Percentiles rank a stretch among this genome's conserved stretches.
phyloP scores from a whole-genome alignment of 2,888 invertebrate species.

The Drosophila aldrichi region DNA sequence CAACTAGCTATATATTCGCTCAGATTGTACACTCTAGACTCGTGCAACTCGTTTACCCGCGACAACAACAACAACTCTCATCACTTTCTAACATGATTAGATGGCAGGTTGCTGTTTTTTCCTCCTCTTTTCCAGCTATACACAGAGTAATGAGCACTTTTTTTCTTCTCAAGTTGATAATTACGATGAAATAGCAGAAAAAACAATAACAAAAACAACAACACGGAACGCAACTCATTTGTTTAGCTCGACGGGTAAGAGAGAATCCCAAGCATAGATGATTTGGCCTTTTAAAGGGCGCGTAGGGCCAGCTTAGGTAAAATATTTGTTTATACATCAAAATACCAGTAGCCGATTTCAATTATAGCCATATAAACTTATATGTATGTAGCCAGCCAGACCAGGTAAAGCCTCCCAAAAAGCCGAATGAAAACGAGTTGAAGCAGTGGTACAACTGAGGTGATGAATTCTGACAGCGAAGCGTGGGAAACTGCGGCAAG shows the following conservation, averaged over 20 bases:
- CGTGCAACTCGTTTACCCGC: constrained; percentile 55
- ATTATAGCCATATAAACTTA: constrained; percentile 47
- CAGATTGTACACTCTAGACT: constrained; percentile 19
- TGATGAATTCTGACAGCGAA: constrained; percentile 67
- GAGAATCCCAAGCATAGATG: constrained; percentile 43
- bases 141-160: constrained; percentile 67
- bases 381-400: not conserved
- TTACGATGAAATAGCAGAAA: constrained; percentile 76
- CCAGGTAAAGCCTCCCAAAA: constrained; percentile 26
- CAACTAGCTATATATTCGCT: constrained; percentile 19
- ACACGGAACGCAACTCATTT: constrained; percentile 58
- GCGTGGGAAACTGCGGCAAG: constrained; percentile 59
- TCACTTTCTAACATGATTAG: constrained; percentile 73
- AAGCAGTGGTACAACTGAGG: constrained; percentile 10
- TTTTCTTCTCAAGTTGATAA: constrained; percentile 76
- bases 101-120: constrained; percentile 36
- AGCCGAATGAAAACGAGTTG: constrained; percentile 1
- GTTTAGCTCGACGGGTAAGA: constrained; percentile 44
- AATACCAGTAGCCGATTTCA: constrained; percentile 78
- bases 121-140: constrained; percentile 8
- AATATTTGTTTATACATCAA: constrained; percentile 75
- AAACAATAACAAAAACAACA: constrained; percentile 21
- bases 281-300: constrained; percentile 50
- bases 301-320: constrained; percentile 62
- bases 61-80: constrained; percentile 35